These are phyloP conservation scores for Torymus tubicola DNA, from an alignment of 2,888 invertebrate genomes.

Conservation along the genomic window DNA sequence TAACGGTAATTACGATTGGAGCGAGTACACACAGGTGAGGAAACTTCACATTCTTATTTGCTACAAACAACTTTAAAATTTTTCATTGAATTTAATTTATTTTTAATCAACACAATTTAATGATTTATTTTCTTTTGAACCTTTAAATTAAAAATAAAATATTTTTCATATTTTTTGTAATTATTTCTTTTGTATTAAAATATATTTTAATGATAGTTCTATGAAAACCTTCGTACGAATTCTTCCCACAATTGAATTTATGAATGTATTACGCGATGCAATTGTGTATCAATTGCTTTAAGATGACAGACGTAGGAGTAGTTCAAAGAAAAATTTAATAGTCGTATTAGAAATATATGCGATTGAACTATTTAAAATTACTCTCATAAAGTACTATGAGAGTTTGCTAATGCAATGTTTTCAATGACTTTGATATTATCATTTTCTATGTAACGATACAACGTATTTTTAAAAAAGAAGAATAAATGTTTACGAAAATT, in stretches of 20 bases:
- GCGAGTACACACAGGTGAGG: constrained; percentile 66
- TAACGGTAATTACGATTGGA: constrained; percentile 67
- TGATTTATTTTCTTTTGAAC: background rate
- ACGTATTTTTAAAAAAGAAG: too few relatives aligned
- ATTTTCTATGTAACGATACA: too few relatives aligned
- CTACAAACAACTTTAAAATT: too few relatives aligned
- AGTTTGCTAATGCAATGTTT: too few relatives aligned
- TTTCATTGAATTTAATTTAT: too few relatives aligned
- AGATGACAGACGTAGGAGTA: constrained; percentile 44
- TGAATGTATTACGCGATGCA: constrained; percentile 48
- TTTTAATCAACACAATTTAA: too few relatives aligned
- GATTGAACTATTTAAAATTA: background rate
- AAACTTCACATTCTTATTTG: too few relatives aligned
- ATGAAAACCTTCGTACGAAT: constrained; percentile 16
- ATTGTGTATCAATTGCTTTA: constrained; percentile 50
- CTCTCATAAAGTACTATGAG: too few relatives aligned
- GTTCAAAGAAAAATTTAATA: constrained; percentile 45
- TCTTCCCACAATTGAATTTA: constrained; percentile 46
- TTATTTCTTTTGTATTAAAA: too few relatives aligned
- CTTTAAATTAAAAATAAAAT: background rate
- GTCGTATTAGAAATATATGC: constrained; percentile 24
- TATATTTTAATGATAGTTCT: constrained; percentile 9
- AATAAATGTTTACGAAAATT: too few relatives aligned
- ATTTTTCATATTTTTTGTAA: too few relatives aligned
- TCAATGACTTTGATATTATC: too few relatives aligned